Evolutionary conservation across 2,888 invertebrate genomes (phyloP).

Genomic region (Strigamia maritima): DNA sequence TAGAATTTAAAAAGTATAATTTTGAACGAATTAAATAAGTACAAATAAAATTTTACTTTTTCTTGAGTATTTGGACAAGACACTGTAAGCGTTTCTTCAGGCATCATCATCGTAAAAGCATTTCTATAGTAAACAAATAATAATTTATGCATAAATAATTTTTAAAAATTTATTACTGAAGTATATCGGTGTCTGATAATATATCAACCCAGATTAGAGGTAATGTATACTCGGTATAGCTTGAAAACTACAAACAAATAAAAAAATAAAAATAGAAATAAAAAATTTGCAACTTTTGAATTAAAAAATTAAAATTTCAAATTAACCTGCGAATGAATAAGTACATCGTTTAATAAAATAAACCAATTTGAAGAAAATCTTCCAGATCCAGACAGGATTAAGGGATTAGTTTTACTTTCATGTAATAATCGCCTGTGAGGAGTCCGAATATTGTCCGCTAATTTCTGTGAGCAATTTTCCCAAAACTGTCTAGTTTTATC

Average conservation of each 20-base stretch:
- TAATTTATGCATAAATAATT: not conserved
- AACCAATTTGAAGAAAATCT: constrained; percentile 76
- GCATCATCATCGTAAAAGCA: constrained; percentile 61
- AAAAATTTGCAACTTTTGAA: constrained; percentile 38
- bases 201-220: constrained; percentile 58
- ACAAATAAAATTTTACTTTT: constrained; percentile 59
- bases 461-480: constrained; percentile 64
- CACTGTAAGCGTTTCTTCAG: constrained; percentile 72
- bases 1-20: constrained; percentile 38
- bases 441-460: constrained; percentile 60
- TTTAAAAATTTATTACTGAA: constrained; percentile 54
- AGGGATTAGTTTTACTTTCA: constrained; percentile 69
- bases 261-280: not conserved
- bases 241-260: constrained; percentile 57
- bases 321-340: constrained; percentile 62
- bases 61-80: constrained; percentile 65
- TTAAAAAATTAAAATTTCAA: constrained; percentile 38
- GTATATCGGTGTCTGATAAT: constrained; percentile 63
- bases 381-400: constrained; percentile 67
- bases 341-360: constrained; percentile 74
- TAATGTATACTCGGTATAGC: constrained; percentile 56
- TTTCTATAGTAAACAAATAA: constrained; percentile 39
- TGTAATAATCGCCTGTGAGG: constrained; percentile 71
- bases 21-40: too few species aligned
- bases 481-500: constrained; percentile 70